Conservation (phyloP, 2,888 invertebrate species). For the Toxonevra muliebris region DNA sequence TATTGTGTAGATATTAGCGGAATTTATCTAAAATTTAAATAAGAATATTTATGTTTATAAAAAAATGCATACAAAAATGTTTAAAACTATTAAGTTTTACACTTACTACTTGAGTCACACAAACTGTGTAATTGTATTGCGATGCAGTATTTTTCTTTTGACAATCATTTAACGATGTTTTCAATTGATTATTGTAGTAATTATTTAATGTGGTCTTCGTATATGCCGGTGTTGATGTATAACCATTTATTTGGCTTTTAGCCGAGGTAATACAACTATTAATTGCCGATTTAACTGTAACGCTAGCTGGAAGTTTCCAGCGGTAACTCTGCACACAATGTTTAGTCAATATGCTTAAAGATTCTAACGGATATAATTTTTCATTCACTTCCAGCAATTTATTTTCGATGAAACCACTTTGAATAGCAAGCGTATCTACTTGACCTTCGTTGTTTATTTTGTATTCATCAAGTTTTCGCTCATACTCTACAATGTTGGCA, state of each 20-base stretch:
- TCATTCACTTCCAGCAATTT: conserved; percentile 31
- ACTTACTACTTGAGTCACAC: conserved; percentile 38
- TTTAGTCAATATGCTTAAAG: conserved; percentile 32
- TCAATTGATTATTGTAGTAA: conserved; percentile 35
- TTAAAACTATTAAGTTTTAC: conserved; percentile 1
- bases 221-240: not conserved
- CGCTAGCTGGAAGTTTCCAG: conserved; percentile 27
- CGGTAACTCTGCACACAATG: conserved; percentile 41
- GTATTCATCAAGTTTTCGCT: conserved; percentile 27
- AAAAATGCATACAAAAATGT: not conserved
- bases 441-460: conserved; percentile 21
- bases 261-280: conserved; percentile 32
- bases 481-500: conserved; percentile 29
- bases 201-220: conserved; percentile 27
- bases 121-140: conserved; percentile 35
- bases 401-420: conserved; percentile 21
- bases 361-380: conserved; percentile 35
- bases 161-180: conserved; percentile 25
- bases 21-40: conserved; percentile 16
- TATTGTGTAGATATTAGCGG: conserved; percentile 20
- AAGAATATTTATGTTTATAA: not conserved
- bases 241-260: conserved; percentile 1
- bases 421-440: conserved; percentile 21
- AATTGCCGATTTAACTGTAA: conserved; percentile 21
- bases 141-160: conserved; percentile 14